phyloP scores from a whole-genome alignment of 2,113 vertebrate species.

The Poeciliopsis turrubarensis region DNA sequence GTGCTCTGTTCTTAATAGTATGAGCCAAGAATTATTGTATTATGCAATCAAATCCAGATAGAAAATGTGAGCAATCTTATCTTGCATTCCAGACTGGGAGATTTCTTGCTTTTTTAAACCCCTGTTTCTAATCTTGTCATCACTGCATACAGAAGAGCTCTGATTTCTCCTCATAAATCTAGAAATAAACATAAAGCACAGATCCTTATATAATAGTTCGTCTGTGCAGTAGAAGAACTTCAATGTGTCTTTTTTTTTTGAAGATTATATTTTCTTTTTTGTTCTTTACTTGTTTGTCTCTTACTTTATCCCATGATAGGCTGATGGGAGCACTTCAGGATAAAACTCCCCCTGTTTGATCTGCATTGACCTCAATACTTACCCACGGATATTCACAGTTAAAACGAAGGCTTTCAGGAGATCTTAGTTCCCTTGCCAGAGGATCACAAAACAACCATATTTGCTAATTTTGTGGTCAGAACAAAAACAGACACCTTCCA shows the following conservation, averaged over 20 bases:
- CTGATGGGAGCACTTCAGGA: constrained; percentile 52
- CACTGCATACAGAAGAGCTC: constrained; percentile 32
- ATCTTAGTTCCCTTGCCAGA: not conserved
- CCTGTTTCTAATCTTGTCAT: constrained; percentile 36
- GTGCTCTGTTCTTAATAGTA: not conserved
- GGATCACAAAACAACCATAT: not conserved
- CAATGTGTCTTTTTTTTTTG: constrained; percentile 7
- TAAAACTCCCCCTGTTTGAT: constrained; percentile 54
- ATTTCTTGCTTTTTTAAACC: constrained; percentile 37
- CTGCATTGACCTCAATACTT: constrained; percentile 56
- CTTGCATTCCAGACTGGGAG: constrained; percentile 57
- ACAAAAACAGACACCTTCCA: not conserved
- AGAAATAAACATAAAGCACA: constrained; percentile 37
- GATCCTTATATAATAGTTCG: constrained; percentile 45
- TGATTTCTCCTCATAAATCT: constrained; percentile 26
- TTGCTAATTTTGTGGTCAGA: not conserved
- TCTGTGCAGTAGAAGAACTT: constrained; percentile 28
- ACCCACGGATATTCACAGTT: constrained; percentile 46
- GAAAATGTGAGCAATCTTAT: constrained; percentile 43
- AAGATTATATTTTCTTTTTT: constrained; percentile 26
- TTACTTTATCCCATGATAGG: constrained; percentile 47
- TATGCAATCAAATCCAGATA: constrained; percentile 28
- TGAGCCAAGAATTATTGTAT: constrained; percentile 63
- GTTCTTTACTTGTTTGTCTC: constrained; percentile 29
- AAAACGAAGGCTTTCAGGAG: constrained; percentile 38